These are phyloP conservation scores for Nemurella pictetii DNA, from an alignment of 2,888 invertebrate species.

Conservation along the genomic window DNA sequence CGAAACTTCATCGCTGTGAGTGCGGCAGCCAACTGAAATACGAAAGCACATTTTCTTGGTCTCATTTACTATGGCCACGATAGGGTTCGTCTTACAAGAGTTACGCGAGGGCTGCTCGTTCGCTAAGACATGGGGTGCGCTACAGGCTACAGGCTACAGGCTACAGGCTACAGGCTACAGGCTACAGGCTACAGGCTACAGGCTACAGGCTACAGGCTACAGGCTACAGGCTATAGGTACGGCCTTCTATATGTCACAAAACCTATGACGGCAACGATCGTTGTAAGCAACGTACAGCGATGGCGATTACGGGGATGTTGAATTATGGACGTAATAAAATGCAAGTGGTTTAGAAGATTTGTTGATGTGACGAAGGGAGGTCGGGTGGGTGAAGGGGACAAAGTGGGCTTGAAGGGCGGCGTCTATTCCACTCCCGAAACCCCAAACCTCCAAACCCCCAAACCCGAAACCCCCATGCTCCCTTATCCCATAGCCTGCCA, in stretches of 20 bases:
- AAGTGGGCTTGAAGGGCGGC: not conserved
- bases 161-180: no score
- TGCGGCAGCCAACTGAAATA: not conserved
- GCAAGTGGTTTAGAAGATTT: slow-evolving; percentile 39
- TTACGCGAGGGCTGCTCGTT: not conserved
- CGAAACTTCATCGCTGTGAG: not conserved
- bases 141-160: no score
- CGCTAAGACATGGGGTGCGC: not conserved
- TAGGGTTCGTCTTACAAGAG: not conserved
- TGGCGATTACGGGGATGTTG: slow-evolving; percentile 25
- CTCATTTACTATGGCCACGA: not conserved
- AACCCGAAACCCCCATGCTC: not conserved
- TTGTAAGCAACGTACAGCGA: not conserved
- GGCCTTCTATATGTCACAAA: not conserved
- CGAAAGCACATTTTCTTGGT: not conserved
- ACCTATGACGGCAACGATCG: not conserved
- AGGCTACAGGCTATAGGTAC: no score
- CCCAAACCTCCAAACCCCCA: not conserved
- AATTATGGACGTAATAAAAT: slow-evolving; percentile 39
- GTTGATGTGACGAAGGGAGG: slow-evolving; percentile 32
- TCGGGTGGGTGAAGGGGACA: not conserved
- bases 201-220: no score
- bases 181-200: no score
- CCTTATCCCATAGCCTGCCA: not conserved
- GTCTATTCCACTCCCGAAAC: not conserved